phyloP scores from a whole-genome alignment of 1,140 invertebrate species.

The Prorops nasuta region DNA sequence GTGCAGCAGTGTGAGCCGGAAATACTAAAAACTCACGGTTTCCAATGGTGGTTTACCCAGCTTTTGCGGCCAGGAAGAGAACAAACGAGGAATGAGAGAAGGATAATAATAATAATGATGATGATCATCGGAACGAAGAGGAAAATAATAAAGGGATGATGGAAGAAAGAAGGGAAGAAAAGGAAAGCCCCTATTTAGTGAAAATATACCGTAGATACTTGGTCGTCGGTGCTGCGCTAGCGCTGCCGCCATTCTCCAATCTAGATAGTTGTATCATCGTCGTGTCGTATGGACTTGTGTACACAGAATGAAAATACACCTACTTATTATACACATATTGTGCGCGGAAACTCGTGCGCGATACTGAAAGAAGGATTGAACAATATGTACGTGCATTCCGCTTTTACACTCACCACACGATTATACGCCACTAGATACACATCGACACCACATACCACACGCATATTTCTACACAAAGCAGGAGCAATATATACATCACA shows the following conservation, averaged over 20 bases:
- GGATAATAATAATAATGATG: no score
- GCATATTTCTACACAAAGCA: no score
- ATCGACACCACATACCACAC: no score
- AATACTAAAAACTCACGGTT: no score
- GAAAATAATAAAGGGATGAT: background rate
- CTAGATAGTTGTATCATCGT: constrained; percentile 44
- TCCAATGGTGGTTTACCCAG: no score
- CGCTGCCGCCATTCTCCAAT: constrained; percentile 38
- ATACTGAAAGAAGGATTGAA: background rate
- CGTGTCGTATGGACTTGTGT: background rate
- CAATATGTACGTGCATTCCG: constrained; percentile 11
- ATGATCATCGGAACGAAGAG: no score
- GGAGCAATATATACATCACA: no score
- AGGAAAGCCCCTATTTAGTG: constrained; percentile 14
- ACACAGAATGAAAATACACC: constrained; percentile 15
- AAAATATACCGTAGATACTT: constrained; percentile 21
- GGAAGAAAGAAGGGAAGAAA: background rate
- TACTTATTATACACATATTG: no score
- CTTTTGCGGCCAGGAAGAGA: no score
- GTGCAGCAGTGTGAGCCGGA: no score
- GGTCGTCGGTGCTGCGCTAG: constrained; percentile 20
- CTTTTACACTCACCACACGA: constrained; percentile 12
- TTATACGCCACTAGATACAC: background rate
- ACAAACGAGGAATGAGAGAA: no score
- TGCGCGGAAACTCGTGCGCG: background rate